phyloP scores from a whole-genome alignment of 2,888 invertebrate species.

The Strigamia maritima region DNA sequence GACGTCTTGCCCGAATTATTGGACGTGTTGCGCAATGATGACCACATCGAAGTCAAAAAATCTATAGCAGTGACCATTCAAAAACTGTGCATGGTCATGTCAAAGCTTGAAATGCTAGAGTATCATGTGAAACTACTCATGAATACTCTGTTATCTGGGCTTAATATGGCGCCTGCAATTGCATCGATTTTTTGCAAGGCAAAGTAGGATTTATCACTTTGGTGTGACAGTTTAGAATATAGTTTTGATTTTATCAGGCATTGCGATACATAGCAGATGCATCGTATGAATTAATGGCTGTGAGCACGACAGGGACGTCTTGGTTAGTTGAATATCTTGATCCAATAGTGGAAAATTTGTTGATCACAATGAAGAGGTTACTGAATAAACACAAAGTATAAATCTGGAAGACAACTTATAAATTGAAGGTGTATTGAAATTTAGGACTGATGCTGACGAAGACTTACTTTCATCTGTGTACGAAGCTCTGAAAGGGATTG shows the following conservation, averaged over 20 bases:
- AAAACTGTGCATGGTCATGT: not conserved
- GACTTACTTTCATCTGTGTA: not conserved
- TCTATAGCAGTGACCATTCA: not conserved
- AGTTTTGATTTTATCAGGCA: not conserved
- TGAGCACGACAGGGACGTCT: not conserved
- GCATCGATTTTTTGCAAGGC: not conserved
- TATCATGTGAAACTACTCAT: not conserved
- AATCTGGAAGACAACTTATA: not conserved
- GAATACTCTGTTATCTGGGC: not conserved
- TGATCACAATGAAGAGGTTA: not conserved
- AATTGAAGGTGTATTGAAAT: not conserved
- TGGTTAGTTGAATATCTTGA: not conserved
- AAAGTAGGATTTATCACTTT: not conserved
- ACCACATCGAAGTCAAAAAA: not conserved
- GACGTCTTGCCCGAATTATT: not conserved
- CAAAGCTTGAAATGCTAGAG: not conserved
- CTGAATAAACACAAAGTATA: not conserved
- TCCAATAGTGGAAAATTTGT: not conserved
- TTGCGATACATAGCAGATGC: not conserved
- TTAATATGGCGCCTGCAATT: not conserved
- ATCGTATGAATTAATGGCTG: not conserved
- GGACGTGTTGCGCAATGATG: not conserved
- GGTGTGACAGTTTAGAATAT: not conserved
- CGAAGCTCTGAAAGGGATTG: slow-evolving; percentile 3
- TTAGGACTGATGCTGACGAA: not conserved